phyloP scores from a whole-genome alignment of 1,140 invertebrate species.

The Neoseiulus cucumeris region DNA sequence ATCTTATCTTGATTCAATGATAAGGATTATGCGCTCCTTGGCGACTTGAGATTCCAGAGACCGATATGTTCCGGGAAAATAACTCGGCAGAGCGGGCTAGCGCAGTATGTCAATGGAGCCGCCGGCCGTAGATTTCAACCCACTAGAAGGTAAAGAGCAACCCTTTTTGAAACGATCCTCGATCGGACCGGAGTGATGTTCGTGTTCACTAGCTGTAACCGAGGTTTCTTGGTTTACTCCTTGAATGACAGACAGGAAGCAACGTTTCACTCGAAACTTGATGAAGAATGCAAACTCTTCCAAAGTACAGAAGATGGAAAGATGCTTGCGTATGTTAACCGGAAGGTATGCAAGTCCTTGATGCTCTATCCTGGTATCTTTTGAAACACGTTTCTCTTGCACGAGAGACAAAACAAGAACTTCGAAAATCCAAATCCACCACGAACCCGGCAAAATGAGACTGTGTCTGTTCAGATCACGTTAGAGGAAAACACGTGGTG shows the following conservation, averaged over 20 bases:
- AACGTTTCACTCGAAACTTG: background rate
- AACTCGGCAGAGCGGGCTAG: too few species aligned
- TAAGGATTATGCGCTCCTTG: too few species aligned
- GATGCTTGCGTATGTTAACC: background rate
- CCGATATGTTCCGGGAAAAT: too few species aligned
- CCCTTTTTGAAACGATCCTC: too few species aligned
- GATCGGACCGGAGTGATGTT: background rate
- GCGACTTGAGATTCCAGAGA: too few species aligned
- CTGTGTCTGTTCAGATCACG: background rate
- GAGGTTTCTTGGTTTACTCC: background rate
- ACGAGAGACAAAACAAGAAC: background rate
- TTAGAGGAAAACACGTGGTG: background rate
- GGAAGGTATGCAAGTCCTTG: background rate
- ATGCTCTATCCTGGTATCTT: background rate
- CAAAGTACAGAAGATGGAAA: background rate
- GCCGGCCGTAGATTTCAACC: too few species aligned
- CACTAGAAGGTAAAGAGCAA: too few species aligned
- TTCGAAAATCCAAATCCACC: background rate
- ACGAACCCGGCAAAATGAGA: background rate
- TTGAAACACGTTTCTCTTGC: background rate
- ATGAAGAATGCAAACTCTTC: conserved; percentile 1
- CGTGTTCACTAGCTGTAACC: background rate
- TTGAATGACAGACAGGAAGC: background rate
- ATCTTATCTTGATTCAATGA: too few species aligned
- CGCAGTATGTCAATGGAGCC: too few species aligned